Evolutionary conservation across 2,113 vertebrate species (phyloP).

Genomic region (Butastur rufipennis): DNA sequence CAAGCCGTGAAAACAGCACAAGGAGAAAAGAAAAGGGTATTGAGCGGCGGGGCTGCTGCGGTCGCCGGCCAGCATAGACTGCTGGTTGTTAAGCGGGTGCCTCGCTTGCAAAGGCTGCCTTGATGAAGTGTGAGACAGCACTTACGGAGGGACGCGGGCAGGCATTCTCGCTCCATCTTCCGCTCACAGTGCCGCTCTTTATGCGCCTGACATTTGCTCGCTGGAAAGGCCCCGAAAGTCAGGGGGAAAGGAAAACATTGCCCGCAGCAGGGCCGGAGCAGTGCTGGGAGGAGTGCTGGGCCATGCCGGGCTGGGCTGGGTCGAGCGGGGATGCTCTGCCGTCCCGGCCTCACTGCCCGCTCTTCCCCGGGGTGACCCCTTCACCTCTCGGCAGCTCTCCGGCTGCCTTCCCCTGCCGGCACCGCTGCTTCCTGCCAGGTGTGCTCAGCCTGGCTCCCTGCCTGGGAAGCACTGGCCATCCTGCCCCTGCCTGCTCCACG

Average conservation of each 20-base stretch:
- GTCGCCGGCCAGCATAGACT: conserved; percentile 60
- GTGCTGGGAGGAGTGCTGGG: neutral
- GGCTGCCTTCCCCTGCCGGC: conserved; percentile 13
- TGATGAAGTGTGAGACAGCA: conserved; percentile 72
- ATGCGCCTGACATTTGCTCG: conserved; percentile 68
- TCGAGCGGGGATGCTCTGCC: neutral
- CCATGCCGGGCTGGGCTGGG: neutral
- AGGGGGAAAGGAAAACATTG: conserved; percentile 65
- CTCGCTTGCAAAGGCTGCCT: conserved; percentile 66
- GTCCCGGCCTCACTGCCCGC: neutral
- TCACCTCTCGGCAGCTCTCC: conserved; percentile 43
- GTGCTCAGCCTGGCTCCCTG: conserved; percentile 52
- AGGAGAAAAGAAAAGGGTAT: conserved; percentile 65
- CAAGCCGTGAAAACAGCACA: conserved; percentile 14
- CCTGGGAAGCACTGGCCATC: conserved; percentile 34
- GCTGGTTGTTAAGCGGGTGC: conserved; percentile 63
- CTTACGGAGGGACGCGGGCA: conserved; percentile 63
- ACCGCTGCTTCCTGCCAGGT: conserved; percentile 41
- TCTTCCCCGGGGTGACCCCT: conserved; percentile 48
- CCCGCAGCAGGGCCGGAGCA: neutral
- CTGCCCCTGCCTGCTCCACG: neutral
- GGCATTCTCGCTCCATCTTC: conserved; percentile 65
- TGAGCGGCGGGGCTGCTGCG: conserved; percentile 54
- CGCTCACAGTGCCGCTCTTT: conserved; percentile 68
- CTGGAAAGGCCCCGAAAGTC: conserved; percentile 54